Conservation (phyloP, 2,888 invertebrate species). For the Biston betularia region DNA sequence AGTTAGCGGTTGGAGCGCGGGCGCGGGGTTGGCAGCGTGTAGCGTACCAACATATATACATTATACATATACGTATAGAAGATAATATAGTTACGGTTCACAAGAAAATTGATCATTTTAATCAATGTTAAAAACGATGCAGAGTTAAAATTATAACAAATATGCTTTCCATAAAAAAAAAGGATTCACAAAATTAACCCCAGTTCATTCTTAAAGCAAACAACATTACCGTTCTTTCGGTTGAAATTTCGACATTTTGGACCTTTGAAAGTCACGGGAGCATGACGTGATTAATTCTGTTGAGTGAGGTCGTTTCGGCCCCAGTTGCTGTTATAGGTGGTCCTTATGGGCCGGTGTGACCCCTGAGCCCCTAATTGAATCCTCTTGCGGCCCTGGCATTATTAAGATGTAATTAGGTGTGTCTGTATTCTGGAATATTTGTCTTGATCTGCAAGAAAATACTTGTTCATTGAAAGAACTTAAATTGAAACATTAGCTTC, state of each 20-base stretch:
- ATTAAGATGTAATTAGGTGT: constrained; percentile 38
- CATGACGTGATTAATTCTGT: constrained; percentile 47
- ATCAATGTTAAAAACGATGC: too few species aligned
- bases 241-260: constrained; percentile 42
- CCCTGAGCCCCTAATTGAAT: constrained; percentile 47
- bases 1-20: too few species aligned
- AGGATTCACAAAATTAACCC: constrained; percentile 27
- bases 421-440: constrained; percentile 19
- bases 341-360: constrained; percentile 41
- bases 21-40: too few species aligned
- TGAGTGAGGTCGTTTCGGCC: constrained; percentile 38
- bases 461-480: too few species aligned
- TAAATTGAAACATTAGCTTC: too few species aligned
- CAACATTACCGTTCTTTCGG: constrained; percentile 45
- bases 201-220: constrained; percentile 31
- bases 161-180: constrained; percentile 15
- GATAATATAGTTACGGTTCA: too few species aligned
- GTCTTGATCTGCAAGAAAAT: too few species aligned
- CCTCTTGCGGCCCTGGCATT: constrained; percentile 37
- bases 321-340: constrained; percentile 30
- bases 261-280: constrained; percentile 42
- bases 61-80: too few species aligned
- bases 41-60: too few species aligned
- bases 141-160: too few species aligned
- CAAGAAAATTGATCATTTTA: too few species aligned